Conservation (phyloP, 2,888 invertebrate genomes). For the Philhelius pedissequus region DNA sequence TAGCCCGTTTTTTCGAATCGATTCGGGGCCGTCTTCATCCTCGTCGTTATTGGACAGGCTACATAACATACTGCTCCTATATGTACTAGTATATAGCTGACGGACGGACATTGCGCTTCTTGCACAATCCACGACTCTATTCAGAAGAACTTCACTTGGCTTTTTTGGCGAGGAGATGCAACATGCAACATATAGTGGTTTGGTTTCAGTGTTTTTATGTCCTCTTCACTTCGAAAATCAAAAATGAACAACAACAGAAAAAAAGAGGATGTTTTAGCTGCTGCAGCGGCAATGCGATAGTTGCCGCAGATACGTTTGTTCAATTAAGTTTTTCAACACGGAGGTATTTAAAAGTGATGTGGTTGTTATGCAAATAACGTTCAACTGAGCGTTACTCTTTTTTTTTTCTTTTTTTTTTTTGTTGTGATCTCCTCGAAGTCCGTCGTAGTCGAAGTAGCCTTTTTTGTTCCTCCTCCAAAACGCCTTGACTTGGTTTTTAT, state of each 20-base stretch:
- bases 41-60: conserved; percentile 54
- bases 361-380: conserved; percentile 69
- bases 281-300: conserved; percentile 51
- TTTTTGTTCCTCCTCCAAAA: conserved; percentile 22
- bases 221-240: conserved; percentile 35
- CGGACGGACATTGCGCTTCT: conserved; percentile 59
- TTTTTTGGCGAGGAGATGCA: conserved; percentile 4
- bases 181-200: conserved; percentile 43
- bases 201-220: conserved; percentile 40
- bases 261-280: conserved; percentile 54
- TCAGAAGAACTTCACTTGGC: not conserved
- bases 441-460: not conserved
- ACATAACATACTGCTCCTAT: conserved; percentile 18
- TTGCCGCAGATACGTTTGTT: conserved; percentile 66
- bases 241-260: not conserved
- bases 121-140: conserved; percentile 25
- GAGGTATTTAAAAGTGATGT: conserved; percentile 68
- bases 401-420: not conserved
- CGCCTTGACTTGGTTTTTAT: conserved; percentile 46
- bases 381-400: conserved; percentile 65
- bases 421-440: not conserved
- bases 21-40: conserved; percentile 47
- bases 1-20: conserved; percentile 66
- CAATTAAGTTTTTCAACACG: conserved; percentile 69
- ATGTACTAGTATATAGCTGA: conserved; percentile 34